Base-by-base conservation (phyloP, 92 coral and sea anemone species). In the Siderastrea siderea region DNA sequence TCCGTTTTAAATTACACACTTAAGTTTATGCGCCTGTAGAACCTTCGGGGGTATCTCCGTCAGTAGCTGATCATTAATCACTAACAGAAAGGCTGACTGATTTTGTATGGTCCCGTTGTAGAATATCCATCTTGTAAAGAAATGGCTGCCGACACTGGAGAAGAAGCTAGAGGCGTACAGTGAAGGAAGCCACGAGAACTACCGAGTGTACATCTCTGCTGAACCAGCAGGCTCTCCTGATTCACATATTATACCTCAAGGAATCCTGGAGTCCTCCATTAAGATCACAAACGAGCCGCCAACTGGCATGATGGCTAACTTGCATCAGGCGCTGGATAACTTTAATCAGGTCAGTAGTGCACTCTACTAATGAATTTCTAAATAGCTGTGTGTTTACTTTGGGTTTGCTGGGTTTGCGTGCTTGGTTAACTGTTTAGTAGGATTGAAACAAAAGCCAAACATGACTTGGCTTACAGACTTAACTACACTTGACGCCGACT, bases 231-330 rank as follows among this genome's bases (percentile, higher is more conserved):
- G 95, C 44, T 86, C 99, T 8, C 98, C 97, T 60, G 99, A 97
- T 3, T 89, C 89, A 14, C 99, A 97, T 74, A 94, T 92, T 75
- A 97, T 97, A 49, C 98, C 99, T 15, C 98, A 96, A 84, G 99
- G 99, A 62, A 97, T 97, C 71, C 91, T 97, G 61, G 99, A 97
- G 79, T 91, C 98, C 26, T 97, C 99, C 62, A 97, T 97, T 92
- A 97, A 97, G 67, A 97, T 97, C 75, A 97, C 99, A 9, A 97
- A 97, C 85, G 99, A 97, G 88, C 99, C 99, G n/a, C 99, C 99
- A 9, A 97, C 99, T 60, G 99, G 99, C 55, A 97, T 97, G 99
- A 43, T 83, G 93, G 99, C 99, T 47, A 97, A 97, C 84, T 91
- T 97, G 47, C 99, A 97, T 79, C 94, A 97, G 91, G 80, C 99